These are phyloP conservation scores for Zaprionus ghesquierei DNA, from an alignment of 1,140 invertebrate species.

Conservation along the genomic window DNA sequence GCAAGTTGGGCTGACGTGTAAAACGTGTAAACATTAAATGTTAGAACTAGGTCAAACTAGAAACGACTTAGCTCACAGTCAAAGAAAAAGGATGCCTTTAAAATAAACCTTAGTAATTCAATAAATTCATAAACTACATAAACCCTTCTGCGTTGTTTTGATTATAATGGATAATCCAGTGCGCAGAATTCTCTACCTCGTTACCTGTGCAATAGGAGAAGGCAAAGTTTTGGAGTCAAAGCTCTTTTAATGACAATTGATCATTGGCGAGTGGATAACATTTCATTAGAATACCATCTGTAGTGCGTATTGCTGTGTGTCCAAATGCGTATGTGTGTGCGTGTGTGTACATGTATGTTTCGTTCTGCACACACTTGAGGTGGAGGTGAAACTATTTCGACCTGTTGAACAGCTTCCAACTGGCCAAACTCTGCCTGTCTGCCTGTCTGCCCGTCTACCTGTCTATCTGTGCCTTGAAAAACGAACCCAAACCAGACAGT, in stretches of 20 bases:
- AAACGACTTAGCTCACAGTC: no score
- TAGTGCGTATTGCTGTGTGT: slow-evolving; percentile 46
- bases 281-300: slow-evolving; percentile 80
- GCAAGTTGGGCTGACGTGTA: no score
- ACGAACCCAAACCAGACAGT: slow-evolving; percentile 58
- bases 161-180: slow-evolving; percentile 10
- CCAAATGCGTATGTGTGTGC: slow-evolving; percentile 15
- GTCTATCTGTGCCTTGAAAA: slow-evolving; percentile 64
- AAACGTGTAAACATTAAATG: no score
- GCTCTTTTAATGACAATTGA: slow-evolving; percentile 82
- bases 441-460: slow-evolving; percentile 51
- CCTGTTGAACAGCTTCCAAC: slow-evolving; percentile 78
- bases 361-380: slow-evolving; percentile 73
- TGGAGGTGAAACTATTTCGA: slow-evolving; percentile 80
- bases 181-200: slow-evolving; percentile 2
- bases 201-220: slow-evolving; percentile 50
- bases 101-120: no score
- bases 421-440: slow-evolving; percentile 49
- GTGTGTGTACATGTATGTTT: slow-evolving; percentile 46
- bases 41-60: neutral
- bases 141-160: neutral
- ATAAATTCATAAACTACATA: neutral
- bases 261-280: slow-evolving; percentile 82
- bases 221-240: slow-evolving; percentile 71
- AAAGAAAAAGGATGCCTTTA: neutral